A percentile compares a stretch with the other conserved stretches of the same genome.
phyloP scores from a whole-genome alignment of 1,140 invertebrate species.

The Matsumurasca onukii region DNA sequence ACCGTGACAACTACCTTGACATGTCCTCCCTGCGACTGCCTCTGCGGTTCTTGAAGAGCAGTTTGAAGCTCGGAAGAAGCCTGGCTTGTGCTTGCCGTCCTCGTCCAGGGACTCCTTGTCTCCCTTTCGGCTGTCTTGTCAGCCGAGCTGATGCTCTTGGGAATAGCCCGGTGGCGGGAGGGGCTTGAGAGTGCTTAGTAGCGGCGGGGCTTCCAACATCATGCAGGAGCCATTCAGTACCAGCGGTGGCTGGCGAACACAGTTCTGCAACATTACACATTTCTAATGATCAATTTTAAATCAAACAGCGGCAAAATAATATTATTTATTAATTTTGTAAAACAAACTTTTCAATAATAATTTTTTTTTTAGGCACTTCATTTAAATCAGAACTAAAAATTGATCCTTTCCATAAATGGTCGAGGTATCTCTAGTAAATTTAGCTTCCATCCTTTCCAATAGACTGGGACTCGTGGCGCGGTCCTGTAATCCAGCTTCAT shows the following conservation, averaged over 20 bases:
- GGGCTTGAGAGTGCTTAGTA: slow-evolving; percentile 20
- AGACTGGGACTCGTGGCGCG: too few relatives aligned
- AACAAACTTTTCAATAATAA: too few relatives aligned
- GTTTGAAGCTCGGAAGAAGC: slow-evolving; percentile 69
- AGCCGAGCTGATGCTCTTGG: slow-evolving; percentile 90
- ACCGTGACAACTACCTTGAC: not conserved
- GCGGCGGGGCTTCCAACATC: slow-evolving; percentile 38
- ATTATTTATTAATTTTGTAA: too few relatives aligned
- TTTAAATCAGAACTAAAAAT: too few relatives aligned
- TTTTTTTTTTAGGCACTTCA: too few relatives aligned
- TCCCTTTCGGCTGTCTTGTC: slow-evolving; percentile 85
- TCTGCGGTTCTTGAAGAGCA: slow-evolving; percentile 66
- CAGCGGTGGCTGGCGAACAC: slow-evolving; percentile 30
- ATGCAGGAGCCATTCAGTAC: slow-evolving; percentile 44
- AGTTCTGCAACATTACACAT: slow-evolving; percentile 25
- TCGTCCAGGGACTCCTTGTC: slow-evolving; percentile 60
- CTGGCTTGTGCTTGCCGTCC: slow-evolving; percentile 59
- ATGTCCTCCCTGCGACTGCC: slow-evolving; percentile 46
- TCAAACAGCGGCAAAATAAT: too few relatives aligned
- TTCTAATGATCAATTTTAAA: too few relatives aligned
- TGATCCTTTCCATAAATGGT: too few relatives aligned
- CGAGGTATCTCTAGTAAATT: too few relatives aligned
- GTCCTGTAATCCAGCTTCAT: too few relatives aligned
- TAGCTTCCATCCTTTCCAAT: too few relatives aligned
- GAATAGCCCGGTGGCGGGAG: slow-evolving; percentile 77